Conservation (phyloP, 2,797 vertebrate genomes). For the Threskiornis aethiopicus region DNA sequence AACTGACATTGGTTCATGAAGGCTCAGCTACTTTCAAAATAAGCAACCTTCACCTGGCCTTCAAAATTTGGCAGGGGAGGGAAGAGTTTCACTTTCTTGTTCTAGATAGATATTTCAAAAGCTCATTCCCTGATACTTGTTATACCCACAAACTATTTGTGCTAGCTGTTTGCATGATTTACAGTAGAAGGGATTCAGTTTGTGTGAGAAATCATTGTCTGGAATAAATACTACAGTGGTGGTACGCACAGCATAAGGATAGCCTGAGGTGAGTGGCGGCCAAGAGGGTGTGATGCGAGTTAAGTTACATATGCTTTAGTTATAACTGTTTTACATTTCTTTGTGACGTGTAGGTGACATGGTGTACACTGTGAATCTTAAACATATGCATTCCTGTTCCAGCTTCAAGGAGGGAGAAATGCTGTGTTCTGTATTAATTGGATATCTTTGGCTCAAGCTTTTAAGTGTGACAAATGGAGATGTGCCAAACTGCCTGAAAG, state of each 20-base stretch:
- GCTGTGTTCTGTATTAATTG: slow-evolving; percentile 59
- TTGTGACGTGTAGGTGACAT: background rate
- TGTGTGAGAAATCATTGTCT: background rate
- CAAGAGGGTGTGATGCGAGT: background rate
- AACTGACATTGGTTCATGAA: slow-evolving; percentile 26
- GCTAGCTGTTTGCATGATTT: slow-evolving; percentile 10
- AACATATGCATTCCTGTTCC: slow-evolving; percentile 18
- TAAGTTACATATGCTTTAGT: background rate
- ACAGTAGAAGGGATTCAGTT: background rate
- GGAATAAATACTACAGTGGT: background rate
- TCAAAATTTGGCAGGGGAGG: background rate
- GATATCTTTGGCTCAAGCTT: slow-evolving; percentile 58
- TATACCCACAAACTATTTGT: background rate
- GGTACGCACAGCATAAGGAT: background rate
- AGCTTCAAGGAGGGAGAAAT: slow-evolving; percentile 23
- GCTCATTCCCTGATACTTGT: background rate
- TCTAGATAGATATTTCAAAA: slow-evolving; percentile 6
- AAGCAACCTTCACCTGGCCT: slow-evolving; percentile 31
- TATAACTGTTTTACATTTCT: background rate
- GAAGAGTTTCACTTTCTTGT: background rate
- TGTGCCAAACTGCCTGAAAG: slow-evolving; percentile 71
- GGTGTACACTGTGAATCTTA: background rate
- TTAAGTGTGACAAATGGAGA: slow-evolving; percentile 73
- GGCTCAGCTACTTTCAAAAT: slow-evolving; percentile 6
- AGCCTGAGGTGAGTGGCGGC: background rate